Percentiles rank a stretch among this genome's conserved stretches.
These are phyloP conservation scores for Leptinotarsa rubiginosa DNA, from an alignment of 2,888 invertebrate species.

Conservation along the genomic window DNA sequence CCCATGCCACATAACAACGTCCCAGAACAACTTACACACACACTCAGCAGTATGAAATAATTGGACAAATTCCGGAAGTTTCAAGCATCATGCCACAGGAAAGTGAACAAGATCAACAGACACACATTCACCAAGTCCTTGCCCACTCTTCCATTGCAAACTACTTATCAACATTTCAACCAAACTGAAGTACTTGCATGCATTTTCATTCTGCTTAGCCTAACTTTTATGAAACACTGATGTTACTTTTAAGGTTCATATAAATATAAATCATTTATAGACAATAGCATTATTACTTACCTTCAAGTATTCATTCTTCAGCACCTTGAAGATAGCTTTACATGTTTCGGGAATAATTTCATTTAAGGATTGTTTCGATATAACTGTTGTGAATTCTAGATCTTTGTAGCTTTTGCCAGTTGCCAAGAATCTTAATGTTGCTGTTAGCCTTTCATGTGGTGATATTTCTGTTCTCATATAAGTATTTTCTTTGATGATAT, in stretches of 20 bases:
- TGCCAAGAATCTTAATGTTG: no score
- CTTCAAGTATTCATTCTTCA: constrained; percentile 22
- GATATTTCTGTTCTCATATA: no score
- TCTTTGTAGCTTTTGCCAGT: constrained; percentile 51
- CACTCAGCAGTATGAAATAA: no score
- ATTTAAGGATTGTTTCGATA: constrained; percentile 46
- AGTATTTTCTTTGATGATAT: no score
- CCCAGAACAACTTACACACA: no score
- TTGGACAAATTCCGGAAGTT: no score
- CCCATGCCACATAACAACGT: constrained; percentile 7
- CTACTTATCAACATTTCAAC: no score
- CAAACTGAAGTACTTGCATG: constrained; percentile 1
- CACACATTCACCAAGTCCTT: neutral
- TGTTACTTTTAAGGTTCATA: neutral
- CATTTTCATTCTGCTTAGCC: constrained; percentile 3
- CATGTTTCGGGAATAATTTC: constrained; percentile 44
- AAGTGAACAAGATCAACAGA: neutral
- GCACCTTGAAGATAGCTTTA: constrained; percentile 27
- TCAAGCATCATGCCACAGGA: neutral
- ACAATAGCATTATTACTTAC: constrained; percentile 13
- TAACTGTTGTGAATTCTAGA: constrained; percentile 45
- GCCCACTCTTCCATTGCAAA: neutral
- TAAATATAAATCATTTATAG: constrained; percentile 5
- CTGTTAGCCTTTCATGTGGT: no score
- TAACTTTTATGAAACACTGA: neutral